Conservation (phyloP, 2,113 vertebrate genomes). For the Coptodon bakossiorum region DNA sequence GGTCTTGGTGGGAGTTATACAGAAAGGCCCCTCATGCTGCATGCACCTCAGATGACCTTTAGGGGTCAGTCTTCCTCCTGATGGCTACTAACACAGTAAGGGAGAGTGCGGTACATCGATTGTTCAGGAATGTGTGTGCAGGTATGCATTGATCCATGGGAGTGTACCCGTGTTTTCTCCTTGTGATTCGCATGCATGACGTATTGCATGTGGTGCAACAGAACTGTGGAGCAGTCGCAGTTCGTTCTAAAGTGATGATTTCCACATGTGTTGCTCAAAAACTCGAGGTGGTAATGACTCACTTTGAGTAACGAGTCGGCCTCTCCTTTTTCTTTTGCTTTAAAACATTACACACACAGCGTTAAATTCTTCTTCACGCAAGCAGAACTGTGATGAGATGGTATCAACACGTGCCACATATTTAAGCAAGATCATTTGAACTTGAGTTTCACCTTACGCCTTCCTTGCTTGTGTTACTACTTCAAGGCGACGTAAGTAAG, state of each 20-base stretch:
- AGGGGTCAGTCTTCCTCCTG: slow-evolving; percentile 69
- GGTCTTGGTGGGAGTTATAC: background rate
- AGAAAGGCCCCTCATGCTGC: background rate
- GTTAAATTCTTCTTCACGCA: background rate
- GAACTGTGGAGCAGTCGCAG: background rate
- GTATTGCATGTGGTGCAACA: background rate
- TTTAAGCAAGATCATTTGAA: background rate
- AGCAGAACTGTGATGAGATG: background rate
- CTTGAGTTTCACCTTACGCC: background rate
- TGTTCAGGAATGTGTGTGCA: slow-evolving; percentile 21
- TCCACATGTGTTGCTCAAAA: background rate
- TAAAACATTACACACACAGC: background rate
- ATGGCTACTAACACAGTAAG: background rate
- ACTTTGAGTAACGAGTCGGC: background rate
- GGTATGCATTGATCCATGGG: background rate
- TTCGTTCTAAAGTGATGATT: background rate
- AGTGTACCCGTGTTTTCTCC: background rate
- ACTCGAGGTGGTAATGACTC: background rate
- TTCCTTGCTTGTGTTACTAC: background rate
- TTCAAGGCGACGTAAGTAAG: slow-evolving; percentile 19
- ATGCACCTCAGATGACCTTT: slow-evolving; percentile 41
- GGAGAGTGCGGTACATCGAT: background rate
- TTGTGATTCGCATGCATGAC: background rate
- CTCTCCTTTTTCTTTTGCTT: background rate
- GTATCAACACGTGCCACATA: background rate